Percentiles rank a stretch among this genome's conserved stretches.
Evolutionary conservation across 2,888 invertebrate genomes (phyloP).

Genomic region (Drosophila rubida): DNA sequence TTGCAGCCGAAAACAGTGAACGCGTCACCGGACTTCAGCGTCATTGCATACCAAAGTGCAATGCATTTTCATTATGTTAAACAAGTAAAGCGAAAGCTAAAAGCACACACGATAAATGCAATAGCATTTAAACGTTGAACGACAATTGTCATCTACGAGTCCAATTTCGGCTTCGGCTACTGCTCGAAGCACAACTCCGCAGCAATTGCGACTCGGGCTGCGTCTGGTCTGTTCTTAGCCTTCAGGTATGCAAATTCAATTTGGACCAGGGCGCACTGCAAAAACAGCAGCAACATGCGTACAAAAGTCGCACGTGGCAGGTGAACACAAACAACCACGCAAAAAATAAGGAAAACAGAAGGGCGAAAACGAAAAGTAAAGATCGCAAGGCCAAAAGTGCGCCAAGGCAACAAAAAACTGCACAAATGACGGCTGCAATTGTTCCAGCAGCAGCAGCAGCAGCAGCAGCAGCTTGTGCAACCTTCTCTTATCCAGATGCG

Average conservation of each 20-base stretch:
- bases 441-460: slow-evolving; percentile 55
- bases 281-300: slow-evolving; percentile 66
- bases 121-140: slow-evolving; percentile 50
- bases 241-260: slow-evolving; percentile 77
- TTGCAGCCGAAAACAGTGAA: slow-evolving; percentile 53
- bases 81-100: background rate
- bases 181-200: background rate
- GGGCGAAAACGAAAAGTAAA: slow-evolving; percentile 1
- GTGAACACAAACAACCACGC: slow-evolving; percentile 31
- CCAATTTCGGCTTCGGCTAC: background rate
- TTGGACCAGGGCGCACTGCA: slow-evolving; percentile 51
- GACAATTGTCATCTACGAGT: slow-evolving; percentile 68
- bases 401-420: slow-evolving; percentile 9
- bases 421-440: slow-evolving; percentile 70
- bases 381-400: slow-evolving; percentile 28
- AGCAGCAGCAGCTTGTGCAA: too few species aligned
- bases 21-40: slow-evolving; percentile 11
- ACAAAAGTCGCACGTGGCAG: slow-evolving; percentile 72
- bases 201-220: slow-evolving; percentile 17
- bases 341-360: slow-evolving; percentile 12
- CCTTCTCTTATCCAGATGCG: too few species aligned
- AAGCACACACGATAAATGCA: slow-evolving; percentile 19
- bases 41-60: slow-evolving; percentile 10
- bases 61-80: slow-evolving; percentile 69
- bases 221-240: slow-evolving; percentile 68